These are phyloP conservation scores for Lycopodina hypogea DNA, from an alignment of 37 sponge, comb jelly and placozoan species.

Conservation along the genomic window DNA sequence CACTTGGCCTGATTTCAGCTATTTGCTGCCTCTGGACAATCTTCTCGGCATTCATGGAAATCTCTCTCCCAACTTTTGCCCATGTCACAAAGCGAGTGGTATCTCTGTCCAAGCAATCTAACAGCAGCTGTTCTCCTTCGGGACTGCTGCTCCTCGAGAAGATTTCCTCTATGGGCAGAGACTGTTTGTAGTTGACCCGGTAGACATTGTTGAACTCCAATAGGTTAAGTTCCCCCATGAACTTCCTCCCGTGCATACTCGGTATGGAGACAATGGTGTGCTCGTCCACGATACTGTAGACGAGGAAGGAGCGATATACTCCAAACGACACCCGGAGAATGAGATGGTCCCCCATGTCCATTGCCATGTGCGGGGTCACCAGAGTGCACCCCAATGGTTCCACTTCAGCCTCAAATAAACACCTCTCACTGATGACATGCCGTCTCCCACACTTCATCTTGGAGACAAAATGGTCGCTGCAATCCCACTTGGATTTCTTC, in stretches of 20 bases:
- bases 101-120: neutral
- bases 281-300: neutral
- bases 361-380: conserved; percentile 10
- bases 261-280: conserved; percentile 6
- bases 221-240: neutral
- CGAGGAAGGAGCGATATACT: conserved; percentile 6
- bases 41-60: neutral
- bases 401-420: neutral
- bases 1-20: conserved; percentile 24
- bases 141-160: conserved; percentile 9
- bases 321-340: neutral
- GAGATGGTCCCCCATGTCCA: conserved; percentile 45
- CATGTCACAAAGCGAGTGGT: conserved; percentile 14
- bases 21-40: conserved; percentile 7
- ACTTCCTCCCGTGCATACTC: neutral
- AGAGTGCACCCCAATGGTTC: conserved; percentile 10
- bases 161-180: conserved; percentile 5
- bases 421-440: neutral
- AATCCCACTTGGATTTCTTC: neutral
- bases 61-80: conserved; percentile 29
- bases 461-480: conserved; percentile 15
- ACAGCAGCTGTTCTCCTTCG: conserved; percentile 5
- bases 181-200: conserved; percentile 28
- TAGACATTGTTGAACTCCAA: conserved; percentile 16
- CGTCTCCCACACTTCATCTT: conserved; percentile 23